Evolutionary conservation across 2,797 vertebrate species (phyloP).

Genomic region (Anas flavirostris): DNA sequence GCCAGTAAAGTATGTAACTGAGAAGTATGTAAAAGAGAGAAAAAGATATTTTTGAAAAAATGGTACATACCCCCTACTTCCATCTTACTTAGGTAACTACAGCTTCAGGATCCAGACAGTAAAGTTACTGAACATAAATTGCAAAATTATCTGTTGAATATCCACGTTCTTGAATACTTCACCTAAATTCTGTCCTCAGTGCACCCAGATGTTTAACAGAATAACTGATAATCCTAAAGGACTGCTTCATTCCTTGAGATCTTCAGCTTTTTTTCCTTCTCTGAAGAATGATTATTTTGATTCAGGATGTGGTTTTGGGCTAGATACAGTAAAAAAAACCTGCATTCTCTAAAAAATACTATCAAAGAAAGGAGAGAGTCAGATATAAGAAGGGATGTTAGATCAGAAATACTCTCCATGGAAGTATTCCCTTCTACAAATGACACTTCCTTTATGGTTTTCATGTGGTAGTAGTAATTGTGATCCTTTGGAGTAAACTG

Average conservation of each 20-base stretch:
- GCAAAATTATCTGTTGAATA: not conserved
- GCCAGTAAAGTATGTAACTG: not conserved
- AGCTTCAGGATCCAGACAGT: not conserved
- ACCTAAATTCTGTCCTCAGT: not conserved
- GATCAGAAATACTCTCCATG: fast-evolving
- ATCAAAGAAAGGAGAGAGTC: not conserved
- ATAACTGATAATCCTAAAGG: not conserved
- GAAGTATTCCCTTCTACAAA: not conserved
- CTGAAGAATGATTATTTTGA: not conserved
- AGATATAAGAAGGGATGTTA: not conserved
- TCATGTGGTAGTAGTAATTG: not conserved
- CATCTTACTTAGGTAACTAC: not conserved
- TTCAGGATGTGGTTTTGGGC: not conserved
- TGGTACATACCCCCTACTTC: not conserved
- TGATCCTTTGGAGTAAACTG: not conserved
- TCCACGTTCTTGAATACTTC: not conserved
- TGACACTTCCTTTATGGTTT: not conserved
- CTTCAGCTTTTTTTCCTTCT: not conserved
- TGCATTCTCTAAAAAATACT: not conserved
- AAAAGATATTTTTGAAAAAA: not conserved
- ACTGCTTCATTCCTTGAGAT: not conserved
- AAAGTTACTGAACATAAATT: not conserved
- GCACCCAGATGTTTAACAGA: not conserved
- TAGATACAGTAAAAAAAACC: not conserved
- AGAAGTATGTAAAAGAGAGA: too few species aligned